These are phyloP conservation scores for Microchrysa polita DNA, from an alignment of 2,888 invertebrate genomes.

Conservation along the genomic window DNA sequence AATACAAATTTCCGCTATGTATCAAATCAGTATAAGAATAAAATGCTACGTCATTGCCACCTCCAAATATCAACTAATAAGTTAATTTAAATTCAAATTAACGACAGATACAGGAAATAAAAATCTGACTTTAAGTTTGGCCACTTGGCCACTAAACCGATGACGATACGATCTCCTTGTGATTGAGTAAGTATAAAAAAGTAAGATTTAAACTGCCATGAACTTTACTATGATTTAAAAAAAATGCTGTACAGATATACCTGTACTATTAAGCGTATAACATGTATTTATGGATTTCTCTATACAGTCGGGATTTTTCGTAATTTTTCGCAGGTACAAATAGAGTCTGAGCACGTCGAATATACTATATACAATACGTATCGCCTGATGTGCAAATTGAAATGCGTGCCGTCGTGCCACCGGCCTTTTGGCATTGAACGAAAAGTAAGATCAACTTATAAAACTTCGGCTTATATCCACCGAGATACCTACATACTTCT, in stretches of 20 bases:
- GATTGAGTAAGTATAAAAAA: constrained; percentile 2
- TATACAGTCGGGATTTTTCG: not conserved
- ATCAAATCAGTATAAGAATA: not conserved
- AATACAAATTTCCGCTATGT: not conserved
- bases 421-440: constrained; percentile 25
- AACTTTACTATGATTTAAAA: constrained; percentile 12
- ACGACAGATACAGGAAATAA: constrained; percentile 15
- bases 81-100: constrained; percentile 22
- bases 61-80: not conserved
- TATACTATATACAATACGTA: too few species aligned
- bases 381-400: constrained; percentile 6
- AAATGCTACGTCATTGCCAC: constrained; percentile 2
- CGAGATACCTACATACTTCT: not conserved
- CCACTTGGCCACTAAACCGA: not conserved
- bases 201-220: constrained; percentile 17
- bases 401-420: constrained; percentile 19
- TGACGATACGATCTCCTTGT: constrained; percentile 20
- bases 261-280: too few species aligned
- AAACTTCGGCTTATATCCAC: constrained; percentile 14
- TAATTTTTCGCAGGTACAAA: not conserved
- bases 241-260: not conserved
- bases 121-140: constrained; percentile 11
- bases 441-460: constrained; percentile 20
- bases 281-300: too few species aligned
- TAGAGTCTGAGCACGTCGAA: not conserved